These are phyloP conservation scores for Okapia johnstoni DNA, from an alignment of 2,113 vertebrate genomes.

Conservation along the genomic window DNA sequence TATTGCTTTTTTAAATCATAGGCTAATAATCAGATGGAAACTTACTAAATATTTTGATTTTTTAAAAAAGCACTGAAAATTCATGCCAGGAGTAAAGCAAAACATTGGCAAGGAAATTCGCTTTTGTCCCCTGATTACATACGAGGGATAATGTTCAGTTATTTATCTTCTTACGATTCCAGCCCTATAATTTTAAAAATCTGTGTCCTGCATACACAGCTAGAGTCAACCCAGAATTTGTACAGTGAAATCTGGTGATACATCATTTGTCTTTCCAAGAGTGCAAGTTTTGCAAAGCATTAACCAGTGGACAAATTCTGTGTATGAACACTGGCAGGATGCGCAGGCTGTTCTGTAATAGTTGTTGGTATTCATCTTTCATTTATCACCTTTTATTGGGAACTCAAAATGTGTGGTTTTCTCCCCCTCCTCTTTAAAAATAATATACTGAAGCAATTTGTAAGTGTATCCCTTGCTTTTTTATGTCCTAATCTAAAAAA, in stretches of 20 bases:
- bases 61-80: neutral
- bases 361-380: neutral
- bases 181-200: neutral
- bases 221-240: constrained; percentile 17
- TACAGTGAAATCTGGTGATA: neutral
- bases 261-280: neutral
- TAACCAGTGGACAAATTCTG: neutral
- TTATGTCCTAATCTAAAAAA: neutral
- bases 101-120: neutral
- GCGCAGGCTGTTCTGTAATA: neutral
- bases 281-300: neutral
- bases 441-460: neutral
- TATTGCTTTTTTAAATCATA: neutral
- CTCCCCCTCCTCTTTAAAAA: neutral
- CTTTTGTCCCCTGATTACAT: neutral
- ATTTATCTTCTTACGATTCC: neutral
- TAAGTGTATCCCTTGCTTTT: neutral
- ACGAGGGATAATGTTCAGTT: neutral
- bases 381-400: neutral
- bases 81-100: neutral
- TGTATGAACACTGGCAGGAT: neutral
- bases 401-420: neutral
- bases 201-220: neutral
- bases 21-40: neutral
- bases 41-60: neutral